Conservation (phyloP, 2,797 vertebrate species). For the Hephaestus fuliginosus region DNA sequence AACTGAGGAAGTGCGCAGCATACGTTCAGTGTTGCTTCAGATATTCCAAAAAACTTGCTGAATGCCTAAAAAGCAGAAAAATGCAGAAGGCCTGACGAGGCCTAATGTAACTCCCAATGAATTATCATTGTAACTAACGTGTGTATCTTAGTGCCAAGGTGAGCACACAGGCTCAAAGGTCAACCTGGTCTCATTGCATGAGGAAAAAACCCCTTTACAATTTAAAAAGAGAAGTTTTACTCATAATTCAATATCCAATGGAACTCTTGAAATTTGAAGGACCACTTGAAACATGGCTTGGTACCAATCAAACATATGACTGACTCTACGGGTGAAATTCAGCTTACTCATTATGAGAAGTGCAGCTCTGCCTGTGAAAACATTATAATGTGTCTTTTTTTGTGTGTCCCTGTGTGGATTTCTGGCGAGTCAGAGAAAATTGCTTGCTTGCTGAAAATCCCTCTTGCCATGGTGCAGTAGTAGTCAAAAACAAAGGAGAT, state of each 20-base stretch:
- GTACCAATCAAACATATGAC: background rate
- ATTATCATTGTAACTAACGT: background rate
- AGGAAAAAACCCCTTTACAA: background rate
- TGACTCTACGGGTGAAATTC: background rate
- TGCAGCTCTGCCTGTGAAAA: slow-evolving; percentile 15
- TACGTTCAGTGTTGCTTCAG: background rate
- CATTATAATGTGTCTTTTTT: background rate
- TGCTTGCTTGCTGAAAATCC: background rate
- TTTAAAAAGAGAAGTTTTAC: background rate
- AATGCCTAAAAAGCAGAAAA: background rate
- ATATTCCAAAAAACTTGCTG: background rate
- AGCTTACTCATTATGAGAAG: background rate
- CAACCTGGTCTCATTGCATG: background rate
- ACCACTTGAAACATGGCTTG: background rate
- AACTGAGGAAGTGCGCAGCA: background rate
- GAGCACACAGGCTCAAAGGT: background rate
- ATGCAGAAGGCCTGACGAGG: background rate
- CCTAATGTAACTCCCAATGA: background rate
- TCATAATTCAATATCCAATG: background rate
- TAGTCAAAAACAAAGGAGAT: background rate
- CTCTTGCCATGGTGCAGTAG: background rate
- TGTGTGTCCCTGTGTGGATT: background rate
- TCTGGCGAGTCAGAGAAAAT: slow-evolving; percentile 11
- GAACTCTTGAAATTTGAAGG: background rate
- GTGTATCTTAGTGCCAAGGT: background rate